Evolutionary conservation across 2,113 vertebrate genomes (phyloP), one percentile per base, ranked within the genome.

Genomic region (Lonchura striata): DNA sequence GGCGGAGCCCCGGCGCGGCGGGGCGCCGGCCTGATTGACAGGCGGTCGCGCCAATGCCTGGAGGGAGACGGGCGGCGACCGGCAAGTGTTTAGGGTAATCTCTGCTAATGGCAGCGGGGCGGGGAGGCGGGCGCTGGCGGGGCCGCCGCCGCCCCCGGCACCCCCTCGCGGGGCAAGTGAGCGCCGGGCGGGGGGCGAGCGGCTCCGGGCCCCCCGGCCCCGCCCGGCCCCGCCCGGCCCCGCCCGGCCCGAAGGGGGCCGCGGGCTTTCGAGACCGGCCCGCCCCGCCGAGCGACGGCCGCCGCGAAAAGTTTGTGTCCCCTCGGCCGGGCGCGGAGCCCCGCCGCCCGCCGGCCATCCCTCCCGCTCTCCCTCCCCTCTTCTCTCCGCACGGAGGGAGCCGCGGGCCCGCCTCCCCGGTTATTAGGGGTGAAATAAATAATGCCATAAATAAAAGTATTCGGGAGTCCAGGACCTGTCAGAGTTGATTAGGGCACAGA

Each of bases 41-140:
- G 95, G 96, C 97, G 86, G 96, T 97, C 97, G 96, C 98, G 98
- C 99, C 99, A 99, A 99, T 99, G 98, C 99, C 98, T 98, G 97
- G 96, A 98, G 98, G 98, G 98, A 98, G 98, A 97, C 96, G 95
- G 97, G 96, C 97, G 96, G 97, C 90, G 90, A 97, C 91, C 97
- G 96, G 94, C 97, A 64, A 97, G 97, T 95, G 97, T 97, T 97
- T 97, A 94, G 97, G 98, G 97, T 97, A 96, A 97, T 95, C 94
- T 93, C 97, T 96, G 97, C 98, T 98, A 97, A 98, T 97, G 97
- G 97, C 96, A 83, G 96, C 87, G 81, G 96, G 96, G 97, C 75
- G 90, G 83, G 86, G 94, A 95, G 98, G 97, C 97, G 97, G 95
- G 97, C 35, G 79, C 77, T 96, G 96, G 72, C 49, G 84, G 80